Percentiles rank a stretch among this genome's conserved stretches.
Conservation (phyloP, 2,113 vertebrate species). For the Pitta sordida region DNA sequence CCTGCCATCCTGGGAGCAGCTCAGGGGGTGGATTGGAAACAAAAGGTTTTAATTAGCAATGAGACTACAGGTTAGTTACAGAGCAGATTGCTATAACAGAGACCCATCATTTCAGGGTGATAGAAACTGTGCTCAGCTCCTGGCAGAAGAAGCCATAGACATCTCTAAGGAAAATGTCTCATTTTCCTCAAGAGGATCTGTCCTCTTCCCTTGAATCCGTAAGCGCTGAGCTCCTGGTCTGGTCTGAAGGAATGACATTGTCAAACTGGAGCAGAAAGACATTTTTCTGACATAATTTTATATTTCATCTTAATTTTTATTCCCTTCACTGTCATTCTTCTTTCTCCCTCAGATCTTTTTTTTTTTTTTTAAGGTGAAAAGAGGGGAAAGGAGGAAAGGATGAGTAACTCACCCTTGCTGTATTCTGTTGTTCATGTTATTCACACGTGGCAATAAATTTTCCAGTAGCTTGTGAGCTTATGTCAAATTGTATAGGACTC, state of each 20-base stretch:
- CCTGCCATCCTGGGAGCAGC: background rate
- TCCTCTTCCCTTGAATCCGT: background rate
- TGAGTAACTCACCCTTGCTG: background rate
- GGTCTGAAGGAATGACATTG: background rate
- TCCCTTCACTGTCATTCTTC: background rate
- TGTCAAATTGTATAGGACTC: background rate
- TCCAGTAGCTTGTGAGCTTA: slow-evolving; percentile 15
- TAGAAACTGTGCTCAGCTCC: background rate
- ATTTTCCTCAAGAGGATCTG: background rate
- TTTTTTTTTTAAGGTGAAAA: background rate
- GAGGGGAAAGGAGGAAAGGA: background rate
- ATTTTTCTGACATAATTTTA: background rate
- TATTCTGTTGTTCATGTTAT: background rate
- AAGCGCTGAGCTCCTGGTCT: background rate
- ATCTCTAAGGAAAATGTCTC: background rate
- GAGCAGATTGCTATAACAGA: background rate
- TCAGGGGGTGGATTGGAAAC: background rate
- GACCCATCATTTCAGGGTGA: background rate
- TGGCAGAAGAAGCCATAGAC: background rate
- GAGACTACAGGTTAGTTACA: background rate
- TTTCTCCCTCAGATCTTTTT: background rate
- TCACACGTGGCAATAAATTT: background rate
- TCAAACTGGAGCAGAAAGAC: background rate
- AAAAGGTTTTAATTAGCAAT: background rate
- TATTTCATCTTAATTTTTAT: background rate